Evolutionary conservation across 2,113 vertebrate species (phyloP).

Genomic region (Pantherophis guttatus): DNA sequence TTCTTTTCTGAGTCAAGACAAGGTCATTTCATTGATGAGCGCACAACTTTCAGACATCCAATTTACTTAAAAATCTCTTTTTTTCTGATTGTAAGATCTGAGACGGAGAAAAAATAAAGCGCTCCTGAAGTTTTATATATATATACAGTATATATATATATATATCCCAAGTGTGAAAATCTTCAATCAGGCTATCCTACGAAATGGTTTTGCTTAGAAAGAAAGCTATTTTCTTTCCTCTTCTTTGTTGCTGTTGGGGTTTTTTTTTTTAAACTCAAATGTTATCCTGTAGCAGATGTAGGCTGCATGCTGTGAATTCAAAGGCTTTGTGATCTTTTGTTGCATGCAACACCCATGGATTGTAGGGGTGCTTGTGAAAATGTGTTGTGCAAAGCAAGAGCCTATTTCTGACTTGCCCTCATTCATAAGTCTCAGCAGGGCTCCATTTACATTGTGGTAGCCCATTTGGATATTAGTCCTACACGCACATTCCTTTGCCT

Average conservation of each 20-base stretch:
- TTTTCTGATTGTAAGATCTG: background rate
- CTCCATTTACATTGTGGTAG: background rate
- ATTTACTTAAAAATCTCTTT: background rate
- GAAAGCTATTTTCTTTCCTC: background rate
- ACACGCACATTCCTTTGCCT: background rate
- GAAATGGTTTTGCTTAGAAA: background rate
- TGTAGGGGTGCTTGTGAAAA: background rate
- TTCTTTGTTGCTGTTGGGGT: background rate
- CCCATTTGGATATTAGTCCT: background rate
- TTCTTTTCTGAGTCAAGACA: background rate
- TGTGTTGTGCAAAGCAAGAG: background rate
- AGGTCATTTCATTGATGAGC: background rate
- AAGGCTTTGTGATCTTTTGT: background rate
- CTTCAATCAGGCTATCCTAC: background rate
- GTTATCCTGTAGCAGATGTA: background rate
- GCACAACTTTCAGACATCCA: background rate
- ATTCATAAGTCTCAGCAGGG: background rate
- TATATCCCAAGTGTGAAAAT: background rate
- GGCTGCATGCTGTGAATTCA: background rate
- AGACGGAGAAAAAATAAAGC: background rate
- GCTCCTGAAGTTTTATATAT: background rate
- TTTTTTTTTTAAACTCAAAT: background rate
- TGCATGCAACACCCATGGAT: constrained; percentile 6
- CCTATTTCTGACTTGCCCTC: background rate
- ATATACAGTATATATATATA: no score